Evolutionary conservation across 2,888 invertebrate genomes (phyloP), one percentile per base, ranked within the genome.

Genomic region (Drosophila paramelanica): DNA sequence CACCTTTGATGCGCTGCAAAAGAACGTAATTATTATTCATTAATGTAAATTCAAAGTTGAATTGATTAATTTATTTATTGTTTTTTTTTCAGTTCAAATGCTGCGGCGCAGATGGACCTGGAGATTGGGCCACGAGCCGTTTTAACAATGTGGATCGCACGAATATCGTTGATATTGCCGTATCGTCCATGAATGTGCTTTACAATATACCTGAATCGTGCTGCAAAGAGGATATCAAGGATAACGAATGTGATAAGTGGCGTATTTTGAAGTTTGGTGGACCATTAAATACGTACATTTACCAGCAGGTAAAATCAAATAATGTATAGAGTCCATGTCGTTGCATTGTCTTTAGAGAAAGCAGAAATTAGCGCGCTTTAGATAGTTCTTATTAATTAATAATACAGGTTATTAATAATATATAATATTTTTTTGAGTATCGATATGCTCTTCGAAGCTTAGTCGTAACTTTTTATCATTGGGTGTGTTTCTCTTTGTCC

Each of bases 61-160:
- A 50, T 6, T 39, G 10, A 41, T 43, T 11, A 42, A 17, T 45
- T 13, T 53, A 0, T 58, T 57, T 55, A 11, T 8, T 25, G 3
- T 5, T 78, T 78, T 78, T 79, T 58, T 78, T 79, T 58, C 88
- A 96, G 95, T 93, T 97, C 67, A 92, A 95, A 79, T 97, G 97
- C 89, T 97, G 97, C 90, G 97, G 97, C 23, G 95, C 95, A 3
- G 94, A 94, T 77, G 94, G 94, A 46, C 95, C 96, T 3, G 92
- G 92, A 0, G 96, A 96, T 91, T 97, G 96, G 96, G 93, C 94
- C 57, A 93, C 94, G 14, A 95, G 94, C 72, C 93, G 93, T 77
- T 95, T 94, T 82, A 94, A 93, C 64, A 93, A 93, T 53, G 92
- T 92, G 27, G 93, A 93, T 81, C 90, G 92, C 17, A 92, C 93